These are phyloP conservation scores for Distichodus sexfasciatus DNA, from an alignment of 2,797 vertebrate genomes.

Conservation along the genomic window DNA sequence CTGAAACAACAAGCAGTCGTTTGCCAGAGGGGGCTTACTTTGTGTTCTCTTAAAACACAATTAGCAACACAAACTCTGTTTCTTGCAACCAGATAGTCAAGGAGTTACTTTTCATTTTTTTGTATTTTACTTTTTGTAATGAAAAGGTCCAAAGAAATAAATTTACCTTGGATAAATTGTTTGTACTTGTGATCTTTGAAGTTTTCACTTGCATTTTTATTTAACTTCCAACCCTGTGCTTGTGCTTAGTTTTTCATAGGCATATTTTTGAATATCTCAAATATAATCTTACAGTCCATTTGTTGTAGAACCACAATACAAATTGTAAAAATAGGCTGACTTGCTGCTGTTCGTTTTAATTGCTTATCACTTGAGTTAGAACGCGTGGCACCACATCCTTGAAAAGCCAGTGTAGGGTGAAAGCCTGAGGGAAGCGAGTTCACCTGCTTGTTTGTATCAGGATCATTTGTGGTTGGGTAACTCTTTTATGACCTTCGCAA, in stretches of 20 bases:
- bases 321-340: no score
- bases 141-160: constrained; percentile 21
- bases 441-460: constrained; percentile 5
- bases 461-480: neutral
- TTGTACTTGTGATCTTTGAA: neutral
- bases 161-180: constrained; percentile 15
- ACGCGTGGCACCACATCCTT: neutral
- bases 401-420: neutral
- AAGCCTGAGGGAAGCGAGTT: constrained; percentile 11
- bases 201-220: no score
- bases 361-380: neutral
- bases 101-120: neutral
- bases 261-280: no score
- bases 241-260: no score
- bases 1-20: constrained; percentile 22
- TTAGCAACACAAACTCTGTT: constrained; percentile 1
- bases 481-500: constrained; percentile 23
- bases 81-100: constrained; percentile 4
- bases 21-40: constrained; percentile 14
- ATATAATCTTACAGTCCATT: no score
- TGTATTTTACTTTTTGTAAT: constrained; percentile 66
- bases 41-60: constrained; percentile 16
- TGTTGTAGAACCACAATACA: no score
- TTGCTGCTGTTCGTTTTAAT: neutral
- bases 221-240: no score